Evolutionary conservation across 2,113 vertebrate genomes (phyloP).

Genomic region (Cairina moschata): DNA sequence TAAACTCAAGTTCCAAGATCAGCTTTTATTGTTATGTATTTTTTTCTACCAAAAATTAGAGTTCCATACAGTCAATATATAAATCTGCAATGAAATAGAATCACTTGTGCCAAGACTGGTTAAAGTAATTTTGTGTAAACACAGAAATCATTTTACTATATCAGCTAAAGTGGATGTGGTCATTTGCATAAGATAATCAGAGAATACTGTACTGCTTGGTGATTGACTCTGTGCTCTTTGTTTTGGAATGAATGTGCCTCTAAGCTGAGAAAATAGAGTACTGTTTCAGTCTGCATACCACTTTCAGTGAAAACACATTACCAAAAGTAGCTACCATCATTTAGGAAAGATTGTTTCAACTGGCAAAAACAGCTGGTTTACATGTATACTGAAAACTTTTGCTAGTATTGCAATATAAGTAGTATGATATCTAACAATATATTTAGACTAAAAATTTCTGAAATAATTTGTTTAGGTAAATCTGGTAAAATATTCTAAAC

Average conservation of each 20-base stretch:
- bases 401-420: background rate
- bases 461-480: background rate
- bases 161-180: background rate
- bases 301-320: background rate
- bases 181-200: background rate
- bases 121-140: background rate
- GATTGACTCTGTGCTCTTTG: background rate
- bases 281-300: background rate
- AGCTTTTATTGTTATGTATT: background rate
- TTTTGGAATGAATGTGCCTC: background rate
- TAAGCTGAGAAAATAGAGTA: background rate
- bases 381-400: background rate
- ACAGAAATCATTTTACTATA: background rate
- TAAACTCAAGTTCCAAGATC: background rate
- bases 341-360: background rate
- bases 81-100: background rate
- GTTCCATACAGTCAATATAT: background rate
- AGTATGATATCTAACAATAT: background rate
- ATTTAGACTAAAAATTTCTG: background rate
- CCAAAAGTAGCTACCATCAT: background rate
- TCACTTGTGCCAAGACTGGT: background rate
- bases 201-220: background rate
- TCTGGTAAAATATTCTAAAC: background rate
- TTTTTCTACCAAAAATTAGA: background rate
- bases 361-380: background rate